phyloP scores from a whole-genome alignment of 2,113 vertebrate species.

The Laticauda laticaudata region DNA sequence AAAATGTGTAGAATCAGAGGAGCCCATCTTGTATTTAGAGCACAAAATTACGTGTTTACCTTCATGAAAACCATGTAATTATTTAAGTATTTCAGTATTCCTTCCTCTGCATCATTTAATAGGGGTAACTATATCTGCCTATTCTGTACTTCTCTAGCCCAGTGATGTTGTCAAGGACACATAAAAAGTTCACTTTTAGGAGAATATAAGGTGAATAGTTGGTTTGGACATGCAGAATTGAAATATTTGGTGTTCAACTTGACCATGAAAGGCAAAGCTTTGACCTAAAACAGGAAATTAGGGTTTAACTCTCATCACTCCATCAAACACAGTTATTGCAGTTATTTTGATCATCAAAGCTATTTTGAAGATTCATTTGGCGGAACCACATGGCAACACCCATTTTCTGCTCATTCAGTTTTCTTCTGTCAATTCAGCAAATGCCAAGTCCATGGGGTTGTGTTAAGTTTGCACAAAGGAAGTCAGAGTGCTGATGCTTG shows the following conservation, averaged over 20 bases:
- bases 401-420: neutral
- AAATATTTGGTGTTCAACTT: neutral
- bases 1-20: neutral
- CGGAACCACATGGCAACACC: neutral
- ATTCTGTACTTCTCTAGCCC: neutral
- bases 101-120: neutral
- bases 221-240: neutral
- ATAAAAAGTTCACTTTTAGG: neutral
- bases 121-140: neutral
- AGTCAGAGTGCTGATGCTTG: neutral
- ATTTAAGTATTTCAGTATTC: neutral
- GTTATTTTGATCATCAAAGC: constrained; percentile 1
- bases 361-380: constrained; percentile 5
- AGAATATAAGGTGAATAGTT: neutral
- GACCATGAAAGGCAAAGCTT: neutral
- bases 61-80: neutral
- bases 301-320: neutral
- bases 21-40: neutral
- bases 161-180: neutral
- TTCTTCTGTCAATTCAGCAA: neutral
- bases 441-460: neutral
- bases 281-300: neutral
- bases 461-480: neutral
- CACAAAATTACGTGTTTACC: neutral
- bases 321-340: neutral